These are phyloP conservation scores for Muricea muricata DNA, from an alignment of 92 coral and sea anemone genomes.

Conservation along the genomic window DNA sequence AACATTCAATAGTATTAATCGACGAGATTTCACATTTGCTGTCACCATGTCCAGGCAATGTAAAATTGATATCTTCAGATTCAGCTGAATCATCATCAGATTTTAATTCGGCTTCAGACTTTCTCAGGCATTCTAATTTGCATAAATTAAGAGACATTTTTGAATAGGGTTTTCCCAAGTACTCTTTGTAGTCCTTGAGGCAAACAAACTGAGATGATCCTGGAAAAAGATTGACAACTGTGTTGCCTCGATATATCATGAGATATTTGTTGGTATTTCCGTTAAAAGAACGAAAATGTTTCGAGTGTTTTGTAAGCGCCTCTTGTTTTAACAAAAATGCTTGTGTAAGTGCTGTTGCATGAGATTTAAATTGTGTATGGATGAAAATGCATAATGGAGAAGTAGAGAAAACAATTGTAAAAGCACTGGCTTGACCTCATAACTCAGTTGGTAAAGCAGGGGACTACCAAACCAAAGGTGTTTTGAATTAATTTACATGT, in stretches of 20 bases:
- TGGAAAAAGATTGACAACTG: neutral
- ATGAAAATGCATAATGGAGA: too few relatives aligned
- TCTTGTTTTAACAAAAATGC: too few relatives aligned
- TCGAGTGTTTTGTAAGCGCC: constrained; percentile 3
- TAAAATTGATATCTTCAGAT: neutral
- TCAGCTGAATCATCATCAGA: neutral
- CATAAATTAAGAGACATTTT: constrained; percentile 2
- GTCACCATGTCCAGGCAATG: neutral
- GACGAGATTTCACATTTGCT: neutral
- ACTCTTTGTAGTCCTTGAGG: neutral
- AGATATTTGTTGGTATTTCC: neutral
- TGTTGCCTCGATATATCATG: neutral
- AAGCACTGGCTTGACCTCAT: too few relatives aligned
- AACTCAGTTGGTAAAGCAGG: too few relatives aligned
- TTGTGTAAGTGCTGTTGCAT: too few relatives aligned
- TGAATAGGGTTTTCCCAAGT: constrained; percentile 4
- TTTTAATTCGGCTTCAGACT: neutral
- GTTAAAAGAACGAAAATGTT: neutral
- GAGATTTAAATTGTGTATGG: too few relatives aligned
- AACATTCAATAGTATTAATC: neutral
- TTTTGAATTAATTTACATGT: too few relatives aligned
- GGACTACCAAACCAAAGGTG: too few relatives aligned
- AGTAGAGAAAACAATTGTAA: too few relatives aligned
- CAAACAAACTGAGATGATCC: neutral
- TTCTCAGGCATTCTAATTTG: neutral